Conservation (phyloP, 2,888 invertebrate genomes). For the Macrophya alboannulata region DNA sequence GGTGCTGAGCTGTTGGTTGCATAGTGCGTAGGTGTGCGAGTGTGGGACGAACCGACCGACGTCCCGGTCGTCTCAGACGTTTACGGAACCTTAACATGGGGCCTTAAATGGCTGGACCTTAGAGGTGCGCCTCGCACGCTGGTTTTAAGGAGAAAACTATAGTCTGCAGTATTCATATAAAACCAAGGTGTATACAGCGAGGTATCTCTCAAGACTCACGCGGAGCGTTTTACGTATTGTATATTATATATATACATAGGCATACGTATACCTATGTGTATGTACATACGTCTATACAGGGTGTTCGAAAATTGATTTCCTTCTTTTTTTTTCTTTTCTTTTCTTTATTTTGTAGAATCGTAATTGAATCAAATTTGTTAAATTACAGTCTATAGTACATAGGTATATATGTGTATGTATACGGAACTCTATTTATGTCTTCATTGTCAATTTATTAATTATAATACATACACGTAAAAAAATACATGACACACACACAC, state of each 20-base stretch:
- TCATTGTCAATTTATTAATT: not conserved
- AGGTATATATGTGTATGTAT: too few relatives aligned
- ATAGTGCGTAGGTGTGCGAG: conserved; percentile 17
- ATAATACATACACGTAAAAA: too few relatives aligned
- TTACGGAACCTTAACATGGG: conserved; percentile 20
- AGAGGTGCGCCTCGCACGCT: not conserved
- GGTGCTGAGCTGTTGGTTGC: not conserved
- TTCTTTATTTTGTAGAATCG: not conserved
- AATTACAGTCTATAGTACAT: not conserved
- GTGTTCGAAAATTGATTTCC: not conserved
- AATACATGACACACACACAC: too few relatives aligned
- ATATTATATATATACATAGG: too few relatives aligned
- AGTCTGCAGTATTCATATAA: too few relatives aligned
- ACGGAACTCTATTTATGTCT: not conserved
- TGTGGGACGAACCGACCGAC: conserved; percentile 11
- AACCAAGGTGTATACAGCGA: too few relatives aligned
- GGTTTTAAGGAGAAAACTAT: conserved; percentile 6
- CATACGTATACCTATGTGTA: too few relatives aligned
- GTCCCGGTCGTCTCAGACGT: conserved; percentile 19
- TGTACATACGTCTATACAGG: not conserved
- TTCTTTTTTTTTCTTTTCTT: not conserved
- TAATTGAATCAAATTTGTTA: not conserved
- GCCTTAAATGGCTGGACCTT: conserved; percentile 45
- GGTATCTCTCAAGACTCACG: too few relatives aligned
- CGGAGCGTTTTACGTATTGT: too few relatives aligned